Conservation (phyloP, 1,140 invertebrate genomes). For the Tetragonula clypearis region DNA sequence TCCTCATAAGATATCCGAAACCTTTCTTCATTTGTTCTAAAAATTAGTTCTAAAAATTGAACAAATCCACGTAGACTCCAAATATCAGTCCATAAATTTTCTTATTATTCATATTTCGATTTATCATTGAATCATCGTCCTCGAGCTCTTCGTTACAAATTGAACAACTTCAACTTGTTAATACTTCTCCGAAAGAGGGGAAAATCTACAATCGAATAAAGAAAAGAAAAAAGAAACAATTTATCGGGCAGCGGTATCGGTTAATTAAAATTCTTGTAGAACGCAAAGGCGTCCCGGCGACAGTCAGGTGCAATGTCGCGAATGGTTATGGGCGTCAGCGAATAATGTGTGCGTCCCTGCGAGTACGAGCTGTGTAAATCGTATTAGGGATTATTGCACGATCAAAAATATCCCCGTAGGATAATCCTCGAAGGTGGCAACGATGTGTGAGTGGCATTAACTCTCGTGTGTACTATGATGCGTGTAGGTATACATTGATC, state of each 20-base stretch:
- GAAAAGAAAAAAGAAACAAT: not conserved
- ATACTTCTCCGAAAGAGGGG: not conserved
- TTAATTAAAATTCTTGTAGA: constrained; percentile 36
- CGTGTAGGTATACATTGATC: constrained; percentile 60
- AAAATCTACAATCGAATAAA: too few species aligned
- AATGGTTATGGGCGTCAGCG: constrained; percentile 58
- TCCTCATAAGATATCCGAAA: too few species aligned
- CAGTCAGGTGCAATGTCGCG: constrained; percentile 57
- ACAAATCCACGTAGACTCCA: too few species aligned
- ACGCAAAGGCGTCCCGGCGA: not conserved
- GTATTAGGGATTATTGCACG: constrained; percentile 82
- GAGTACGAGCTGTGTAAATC: constrained; percentile 79
- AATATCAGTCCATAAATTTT: not conserved
- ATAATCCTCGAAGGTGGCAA: constrained; percentile 76
- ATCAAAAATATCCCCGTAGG: constrained; percentile 81
- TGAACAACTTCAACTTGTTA: not conserved
- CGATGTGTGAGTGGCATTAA: constrained; percentile 77
- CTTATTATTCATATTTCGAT: constrained; percentile 1
- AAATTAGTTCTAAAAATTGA: too few species aligned
- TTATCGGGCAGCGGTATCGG: not conserved
- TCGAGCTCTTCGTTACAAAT: not conserved
- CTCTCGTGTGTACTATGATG: constrained; percentile 61
- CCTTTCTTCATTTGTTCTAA: too few species aligned
- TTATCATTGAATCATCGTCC: not conserved
- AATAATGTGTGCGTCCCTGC: constrained; percentile 66